phyloP scores from a whole-genome alignment of 2,888 invertebrate species.

The Lobophora halterata region DNA sequence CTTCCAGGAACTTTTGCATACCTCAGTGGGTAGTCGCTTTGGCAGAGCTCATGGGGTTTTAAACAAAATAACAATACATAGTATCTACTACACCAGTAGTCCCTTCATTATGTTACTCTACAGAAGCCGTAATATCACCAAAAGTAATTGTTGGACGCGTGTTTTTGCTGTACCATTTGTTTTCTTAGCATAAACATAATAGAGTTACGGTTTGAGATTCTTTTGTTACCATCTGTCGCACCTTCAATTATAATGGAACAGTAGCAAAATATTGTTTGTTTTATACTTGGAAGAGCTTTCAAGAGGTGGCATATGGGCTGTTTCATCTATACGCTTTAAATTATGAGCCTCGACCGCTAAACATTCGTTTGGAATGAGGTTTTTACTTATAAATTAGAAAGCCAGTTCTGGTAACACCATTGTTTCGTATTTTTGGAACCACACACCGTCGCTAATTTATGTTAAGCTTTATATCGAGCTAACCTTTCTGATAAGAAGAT shows the following conservation, averaged over 20 bases:
- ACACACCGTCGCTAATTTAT: constrained; percentile 58
- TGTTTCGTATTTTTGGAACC: constrained; percentile 38
- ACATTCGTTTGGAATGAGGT: constrained; percentile 45
- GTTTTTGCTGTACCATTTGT: constrained; percentile 64
- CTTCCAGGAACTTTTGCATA: constrained; percentile 36
- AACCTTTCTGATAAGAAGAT: constrained; percentile 25
- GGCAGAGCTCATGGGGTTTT: constrained; percentile 55
- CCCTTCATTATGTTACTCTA: constrained; percentile 59
- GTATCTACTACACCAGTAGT: no score
- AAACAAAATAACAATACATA: constrained; percentile 53
- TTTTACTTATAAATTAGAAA: constrained; percentile 57
- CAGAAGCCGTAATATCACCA: constrained; percentile 61
- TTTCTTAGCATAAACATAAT: constrained; percentile 64
- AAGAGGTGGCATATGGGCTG: constrained; percentile 70
- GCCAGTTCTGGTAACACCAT: constrained; percentile 31
- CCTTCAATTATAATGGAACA: constrained; percentile 58
- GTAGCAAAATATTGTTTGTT: constrained; percentile 79
- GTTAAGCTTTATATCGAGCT: constrained; percentile 30
- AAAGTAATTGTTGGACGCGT: constrained; percentile 55
- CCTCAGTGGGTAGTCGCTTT: constrained; percentile 57
- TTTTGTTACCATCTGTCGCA: constrained; percentile 66
- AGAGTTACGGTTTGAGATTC: constrained; percentile 58
- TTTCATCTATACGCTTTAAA: constrained; percentile 60
- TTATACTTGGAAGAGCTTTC: constrained; percentile 64
- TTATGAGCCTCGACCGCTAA: constrained; percentile 61